Percentiles rank a stretch among this genome's conserved stretches.
These are phyloP conservation scores for Acleris laterana DNA, from an alignment of 2,888 invertebrate species.

Conservation along the genomic window DNA sequence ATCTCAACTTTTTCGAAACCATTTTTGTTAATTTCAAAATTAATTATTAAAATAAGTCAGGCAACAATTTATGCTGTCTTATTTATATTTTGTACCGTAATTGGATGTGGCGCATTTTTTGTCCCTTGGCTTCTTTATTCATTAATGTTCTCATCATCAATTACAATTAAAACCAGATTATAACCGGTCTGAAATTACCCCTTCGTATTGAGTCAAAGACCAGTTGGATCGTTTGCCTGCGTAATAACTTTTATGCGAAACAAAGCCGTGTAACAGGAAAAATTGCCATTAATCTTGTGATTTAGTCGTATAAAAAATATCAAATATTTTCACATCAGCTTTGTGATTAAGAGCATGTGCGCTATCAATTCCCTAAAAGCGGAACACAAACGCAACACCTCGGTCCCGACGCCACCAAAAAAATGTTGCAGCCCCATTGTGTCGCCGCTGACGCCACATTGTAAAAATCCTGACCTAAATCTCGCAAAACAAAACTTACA, in stretches of 20 bases:
- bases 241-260: constrained; percentile 34
- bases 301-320: not conserved
- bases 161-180: constrained; percentile 61
- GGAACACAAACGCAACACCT: constrained; percentile 43
- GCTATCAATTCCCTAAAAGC: constrained; percentile 25
- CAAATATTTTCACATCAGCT: not conserved
- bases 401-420: constrained; percentile 60
- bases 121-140: constrained; percentile 35
- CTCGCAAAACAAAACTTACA: constrained; percentile 77
- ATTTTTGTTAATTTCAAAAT: constrained; percentile 51
- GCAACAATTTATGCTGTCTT: not conserved
- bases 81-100: constrained; percentile 28
- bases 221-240: constrained; percentile 34
- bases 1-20: constrained; percentile 53
- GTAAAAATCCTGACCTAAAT: constrained; percentile 82
- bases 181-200: constrained; percentile 63
- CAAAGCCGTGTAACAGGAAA: constrained; percentile 9
- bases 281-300: not conserved
- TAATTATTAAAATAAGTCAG: constrained; percentile 16
- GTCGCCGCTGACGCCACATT: constrained; percentile 73
- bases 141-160: constrained; percentile 52
- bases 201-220: constrained; percentile 48
- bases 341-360: constrained; percentile 5
- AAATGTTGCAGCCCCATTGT: constrained; percentile 62
- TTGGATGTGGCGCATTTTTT: constrained; percentile 33